Conservation (phyloP, 2,888 invertebrate genomes). For the Polydrusus cervinus region DNA sequence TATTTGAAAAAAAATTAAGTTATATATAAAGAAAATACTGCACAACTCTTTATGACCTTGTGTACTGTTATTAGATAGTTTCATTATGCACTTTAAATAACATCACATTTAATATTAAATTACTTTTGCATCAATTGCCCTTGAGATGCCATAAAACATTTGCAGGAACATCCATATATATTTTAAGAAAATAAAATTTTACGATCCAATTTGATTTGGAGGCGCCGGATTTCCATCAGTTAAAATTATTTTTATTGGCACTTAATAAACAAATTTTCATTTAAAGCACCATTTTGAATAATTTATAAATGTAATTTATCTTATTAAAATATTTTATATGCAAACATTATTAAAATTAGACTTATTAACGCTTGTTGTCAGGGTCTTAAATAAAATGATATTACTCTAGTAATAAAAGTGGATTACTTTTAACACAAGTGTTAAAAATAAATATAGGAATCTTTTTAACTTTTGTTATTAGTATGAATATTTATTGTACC, state of each 20-base stretch:
- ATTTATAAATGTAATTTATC: neutral
- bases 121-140: neutral
- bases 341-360: too few relatives aligned
- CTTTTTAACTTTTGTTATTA: too few relatives aligned
- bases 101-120: neutral
- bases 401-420: too few relatives aligned
- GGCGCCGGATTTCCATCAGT: slow-evolving; percentile 12
- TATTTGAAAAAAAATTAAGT: too few relatives aligned
- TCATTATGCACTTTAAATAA: neutral
- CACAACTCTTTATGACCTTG: too few relatives aligned
- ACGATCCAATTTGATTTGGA: slow-evolving; percentile 4
- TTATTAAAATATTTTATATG: neutral
- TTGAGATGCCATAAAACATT: neutral
- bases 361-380: too few relatives aligned
- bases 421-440: too few relatives aligned
- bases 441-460: too few relatives aligned
- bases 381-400: too few relatives aligned
- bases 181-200: slow-evolving; percentile 13
- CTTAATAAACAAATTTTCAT: neutral
- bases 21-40: too few relatives aligned
- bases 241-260: slow-evolving; percentile 10
- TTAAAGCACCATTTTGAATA: neutral
- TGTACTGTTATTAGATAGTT: too few relatives aligned
- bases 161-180: neutral
- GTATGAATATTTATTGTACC: too few relatives aligned